phyloP scores from a whole-genome alignment of 1,140 invertebrate genomes.

The Drosophila azteca region DNA sequence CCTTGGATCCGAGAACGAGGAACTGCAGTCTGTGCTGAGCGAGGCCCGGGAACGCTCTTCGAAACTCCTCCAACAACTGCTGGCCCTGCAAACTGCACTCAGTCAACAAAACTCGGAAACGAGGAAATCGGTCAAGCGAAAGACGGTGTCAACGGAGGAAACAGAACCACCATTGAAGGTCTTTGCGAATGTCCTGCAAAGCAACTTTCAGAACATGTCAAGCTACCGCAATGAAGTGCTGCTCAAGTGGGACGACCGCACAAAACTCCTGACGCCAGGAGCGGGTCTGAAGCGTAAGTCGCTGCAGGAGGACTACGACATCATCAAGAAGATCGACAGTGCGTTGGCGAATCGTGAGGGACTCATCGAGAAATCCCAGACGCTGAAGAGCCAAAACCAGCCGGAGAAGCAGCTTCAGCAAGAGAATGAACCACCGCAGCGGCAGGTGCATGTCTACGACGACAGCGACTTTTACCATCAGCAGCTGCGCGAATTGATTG shows the following conservation, averaged over 20 bases:
- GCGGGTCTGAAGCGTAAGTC: constrained; percentile 87
- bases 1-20: constrained; percentile 84
- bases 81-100: constrained; percentile 85
- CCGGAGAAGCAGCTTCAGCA: constrained; percentile 55
- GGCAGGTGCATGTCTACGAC: constrained; percentile 93
- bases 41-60: constrained; percentile 85
- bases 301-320: constrained; percentile 88
- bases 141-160: constrained; percentile 78
- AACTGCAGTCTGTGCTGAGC: constrained; percentile 85
- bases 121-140: constrained; percentile 79
- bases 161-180: constrained; percentile 84
- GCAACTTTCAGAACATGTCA: constrained; percentile 87
- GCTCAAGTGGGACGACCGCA: constrained; percentile 97
- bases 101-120: constrained; percentile 67
- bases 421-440: constrained; percentile 73
- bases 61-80: constrained; percentile 87
- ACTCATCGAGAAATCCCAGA: constrained; percentile 91
- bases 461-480: constrained; percentile 99
- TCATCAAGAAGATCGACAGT: constrained; percentile 94
- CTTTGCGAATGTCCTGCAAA: constrained; percentile 87
- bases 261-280: constrained; percentile 87
- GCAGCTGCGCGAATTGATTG: constrained; percentile 94
- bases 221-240: constrained; percentile 91
- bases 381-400: constrained; percentile 90
- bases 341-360: constrained; percentile 91